Evolutionary conservation across 2,888 invertebrate genomes (phyloP).

Genomic region (Pristionchus entomophagus): DNA sequence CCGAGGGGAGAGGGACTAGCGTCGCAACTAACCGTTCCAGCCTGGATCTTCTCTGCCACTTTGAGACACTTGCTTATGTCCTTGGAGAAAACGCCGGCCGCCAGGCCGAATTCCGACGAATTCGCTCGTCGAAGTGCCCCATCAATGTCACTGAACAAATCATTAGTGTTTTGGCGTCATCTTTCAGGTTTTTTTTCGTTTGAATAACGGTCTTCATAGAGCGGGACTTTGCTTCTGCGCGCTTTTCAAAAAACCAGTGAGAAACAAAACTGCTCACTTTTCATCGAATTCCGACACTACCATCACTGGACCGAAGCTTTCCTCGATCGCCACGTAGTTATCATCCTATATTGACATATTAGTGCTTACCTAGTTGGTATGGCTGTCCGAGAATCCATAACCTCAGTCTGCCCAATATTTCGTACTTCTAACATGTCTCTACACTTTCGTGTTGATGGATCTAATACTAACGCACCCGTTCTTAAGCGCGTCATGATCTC

Average conservation of each 20-base stretch:
- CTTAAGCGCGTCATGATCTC: too few relatives aligned
- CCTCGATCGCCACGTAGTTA: conserved; percentile 93
- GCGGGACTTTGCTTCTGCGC: too few relatives aligned
- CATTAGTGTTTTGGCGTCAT: background rate
- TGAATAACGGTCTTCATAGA: too few relatives aligned
- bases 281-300: conserved; percentile 91
- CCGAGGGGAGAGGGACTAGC: too few relatives aligned
- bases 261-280: conserved; percentile 78
- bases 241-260: background rate
- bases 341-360: conserved; percentile 84
- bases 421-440: too few relatives aligned
- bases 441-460: too few relatives aligned
- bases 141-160: conserved; percentile 84
- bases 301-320: conserved; percentile 98
- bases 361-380: too few relatives aligned
- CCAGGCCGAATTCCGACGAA: conserved; percentile 91
- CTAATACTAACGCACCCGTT: too few relatives aligned
- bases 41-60: conserved; percentile 83
- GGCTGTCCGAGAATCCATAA: too few relatives aligned
- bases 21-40: conserved; percentile 36
- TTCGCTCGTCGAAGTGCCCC: conserved; percentile 90
- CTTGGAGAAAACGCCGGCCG: conserved; percentile 93
- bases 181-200: too few relatives aligned
- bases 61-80: conserved; percentile 87
- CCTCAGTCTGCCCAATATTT: too few relatives aligned